Conservation (phyloP, 2,797 vertebrate genomes). For the Trachops cirrhosus region DNA sequence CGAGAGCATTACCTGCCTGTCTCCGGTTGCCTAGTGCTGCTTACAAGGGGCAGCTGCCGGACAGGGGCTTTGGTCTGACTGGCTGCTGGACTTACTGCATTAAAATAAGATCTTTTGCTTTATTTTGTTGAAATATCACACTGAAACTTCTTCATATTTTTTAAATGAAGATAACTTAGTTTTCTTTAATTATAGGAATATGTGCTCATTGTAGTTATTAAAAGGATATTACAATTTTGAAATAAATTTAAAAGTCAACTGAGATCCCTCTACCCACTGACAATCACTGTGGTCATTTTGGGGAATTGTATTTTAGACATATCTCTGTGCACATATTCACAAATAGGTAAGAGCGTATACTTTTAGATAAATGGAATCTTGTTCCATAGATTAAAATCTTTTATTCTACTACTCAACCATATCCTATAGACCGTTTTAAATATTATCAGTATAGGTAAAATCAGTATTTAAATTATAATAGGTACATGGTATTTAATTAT, state of each 20-base stretch:
- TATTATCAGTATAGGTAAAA: not conserved
- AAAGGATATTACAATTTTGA: slow-evolving; percentile 12
- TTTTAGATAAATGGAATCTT: not conserved
- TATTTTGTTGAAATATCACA: not conserved
- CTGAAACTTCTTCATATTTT: not conserved
- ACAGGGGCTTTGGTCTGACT: not conserved
- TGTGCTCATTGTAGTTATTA: slow-evolving; percentile 1
- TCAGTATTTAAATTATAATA: not conserved
- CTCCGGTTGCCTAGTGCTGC: not conserved
- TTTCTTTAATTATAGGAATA: slow-evolving; percentile 5
- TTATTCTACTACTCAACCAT: not conserved
- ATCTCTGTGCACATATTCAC: not conserved
- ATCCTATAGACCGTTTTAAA: not conserved
- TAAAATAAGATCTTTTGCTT: not conserved
- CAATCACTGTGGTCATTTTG: not conserved
- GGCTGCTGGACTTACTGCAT: not conserved
- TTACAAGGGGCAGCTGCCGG: not conserved
- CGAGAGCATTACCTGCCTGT: not conserved
- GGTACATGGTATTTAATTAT: not conserved
- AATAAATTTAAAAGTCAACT: not conserved
- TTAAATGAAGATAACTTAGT: not conserved
- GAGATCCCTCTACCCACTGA: not conserved
- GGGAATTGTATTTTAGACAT: not conserved
- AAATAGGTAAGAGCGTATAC: not conserved
- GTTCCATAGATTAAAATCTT: not conserved